A percentile compares a stretch with the other conserved stretches of the same genome.
These are phyloP conservation scores for Sebastes variabilis DNA, from an alignment of 2,797 vertebrate genomes.

Conservation along the genomic window DNA sequence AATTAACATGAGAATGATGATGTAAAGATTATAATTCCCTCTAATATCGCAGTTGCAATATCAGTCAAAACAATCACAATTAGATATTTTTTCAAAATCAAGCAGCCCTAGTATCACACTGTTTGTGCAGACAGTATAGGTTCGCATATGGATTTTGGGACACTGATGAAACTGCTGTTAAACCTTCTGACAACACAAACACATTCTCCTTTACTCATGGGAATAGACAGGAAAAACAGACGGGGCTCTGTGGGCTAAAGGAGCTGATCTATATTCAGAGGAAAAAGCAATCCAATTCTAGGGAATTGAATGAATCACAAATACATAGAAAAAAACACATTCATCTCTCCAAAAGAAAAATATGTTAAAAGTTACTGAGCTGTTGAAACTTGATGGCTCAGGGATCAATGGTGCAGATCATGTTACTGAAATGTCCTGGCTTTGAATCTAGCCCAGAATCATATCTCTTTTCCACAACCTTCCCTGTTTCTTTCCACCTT, in stretches of 20 bases:
- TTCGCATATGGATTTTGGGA: neutral
- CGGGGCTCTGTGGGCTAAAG: neutral
- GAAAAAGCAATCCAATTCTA: neutral
- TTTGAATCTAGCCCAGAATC: neutral
- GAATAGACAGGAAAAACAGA: constrained; percentile 13
- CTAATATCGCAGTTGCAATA: neutral
- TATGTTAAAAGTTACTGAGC: neutral
- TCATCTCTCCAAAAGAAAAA: neutral
- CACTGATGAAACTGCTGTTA: neutral
- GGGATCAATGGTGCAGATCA: neutral
- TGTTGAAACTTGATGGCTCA: neutral
- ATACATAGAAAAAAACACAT: neutral
- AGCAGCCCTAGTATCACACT: neutral
- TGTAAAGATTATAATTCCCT: too few relatives aligned
- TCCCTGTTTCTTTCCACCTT: neutral
- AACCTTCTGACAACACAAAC: constrained; percentile 1
- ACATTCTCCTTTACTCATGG: neutral
- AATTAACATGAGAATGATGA: too few relatives aligned
- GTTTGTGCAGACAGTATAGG: neutral
- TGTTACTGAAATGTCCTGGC: neutral
- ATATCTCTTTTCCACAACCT: neutral
- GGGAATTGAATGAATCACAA: neutral
- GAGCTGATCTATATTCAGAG: neutral
- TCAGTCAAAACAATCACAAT: neutral
- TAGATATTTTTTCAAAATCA: too few relatives aligned